These are phyloP conservation scores for Erynnis tages DNA, from an alignment of 2,888 invertebrate species.

Conservation along the genomic window DNA sequence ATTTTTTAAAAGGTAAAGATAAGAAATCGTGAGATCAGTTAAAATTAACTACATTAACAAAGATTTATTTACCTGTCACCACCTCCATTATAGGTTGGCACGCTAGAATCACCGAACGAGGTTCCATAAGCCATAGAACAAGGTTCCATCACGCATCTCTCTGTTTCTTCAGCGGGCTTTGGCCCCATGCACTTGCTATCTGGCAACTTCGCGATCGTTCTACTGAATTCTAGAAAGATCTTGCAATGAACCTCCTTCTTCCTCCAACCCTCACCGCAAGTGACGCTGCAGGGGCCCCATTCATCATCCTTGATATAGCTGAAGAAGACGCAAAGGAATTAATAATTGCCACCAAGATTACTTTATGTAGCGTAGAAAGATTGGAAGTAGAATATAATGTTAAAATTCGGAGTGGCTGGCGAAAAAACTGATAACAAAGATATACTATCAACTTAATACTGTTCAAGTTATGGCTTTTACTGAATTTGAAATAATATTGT, in stretches of 20 bases:
- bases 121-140: conserved; percentile 86
- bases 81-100: conserved; percentile 59
- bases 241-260: conserved; percentile 95
- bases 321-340: conserved; percentile 34
- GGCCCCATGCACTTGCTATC: conserved; percentile 93
- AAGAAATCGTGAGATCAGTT: too few species aligned
- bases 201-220: conserved; percentile 92
- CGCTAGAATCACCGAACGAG: conserved; percentile 74
- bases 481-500: too few species aligned
- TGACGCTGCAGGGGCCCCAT: conserved; percentile 95
- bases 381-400: background rate
- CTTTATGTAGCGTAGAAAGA: too few species aligned
- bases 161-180: conserved; percentile 90
- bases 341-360: background rate
- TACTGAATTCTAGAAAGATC: conserved; percentile 95
- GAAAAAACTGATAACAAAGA: conserved; percentile 8
- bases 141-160: conserved; percentile 89
- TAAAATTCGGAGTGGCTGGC: conserved; percentile 9
- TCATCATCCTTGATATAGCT: conserved; percentile 94
- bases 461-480: too few species aligned
- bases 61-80: conserved; percentile 46
- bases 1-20: too few species aligned
- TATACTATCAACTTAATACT: too few species aligned
- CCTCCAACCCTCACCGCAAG: conserved; percentile 94
- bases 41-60: background rate